These are phyloP conservation scores for Orchesella cincta DNA, from an alignment of 1,140 invertebrate species.

Conservation along the genomic window DNA sequence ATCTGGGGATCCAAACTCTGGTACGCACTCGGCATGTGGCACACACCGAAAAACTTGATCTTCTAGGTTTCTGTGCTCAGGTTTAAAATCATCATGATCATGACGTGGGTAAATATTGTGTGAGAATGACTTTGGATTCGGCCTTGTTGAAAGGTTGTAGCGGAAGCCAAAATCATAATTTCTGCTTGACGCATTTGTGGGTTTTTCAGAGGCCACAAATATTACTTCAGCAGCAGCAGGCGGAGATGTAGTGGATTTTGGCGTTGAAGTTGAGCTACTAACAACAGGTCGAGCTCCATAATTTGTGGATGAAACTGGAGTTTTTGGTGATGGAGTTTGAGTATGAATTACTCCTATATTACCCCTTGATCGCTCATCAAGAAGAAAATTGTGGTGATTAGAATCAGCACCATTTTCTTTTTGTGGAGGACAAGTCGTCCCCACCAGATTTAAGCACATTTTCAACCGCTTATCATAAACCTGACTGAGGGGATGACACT, in stretches of 20 bases:
- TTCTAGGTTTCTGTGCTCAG: background rate
- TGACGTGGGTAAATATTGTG: background rate
- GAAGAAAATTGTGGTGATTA: no score
- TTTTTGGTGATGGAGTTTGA: no score
- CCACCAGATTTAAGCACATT: constrained; percentile 30
- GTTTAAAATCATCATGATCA: background rate
- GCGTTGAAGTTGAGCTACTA: no score
- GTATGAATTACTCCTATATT: no score
- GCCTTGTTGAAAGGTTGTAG: background rate
- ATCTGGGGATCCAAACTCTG: background rate
- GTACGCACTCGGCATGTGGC: background rate
- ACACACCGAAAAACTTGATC: background rate
- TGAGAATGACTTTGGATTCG: background rate
- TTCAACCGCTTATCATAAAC: constrained; percentile 9
- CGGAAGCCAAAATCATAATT: background rate
- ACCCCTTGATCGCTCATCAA: no score
- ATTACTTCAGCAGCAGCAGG: background rate
- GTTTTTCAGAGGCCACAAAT: no score
- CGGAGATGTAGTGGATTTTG: background rate
- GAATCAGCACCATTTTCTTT: no score
- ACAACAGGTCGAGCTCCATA: no score
- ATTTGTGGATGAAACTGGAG: no score
- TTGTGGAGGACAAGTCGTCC: constrained; percentile 26
- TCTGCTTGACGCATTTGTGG: background rate
- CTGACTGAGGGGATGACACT: constrained; percentile 34